Evolutionary conservation across 2,797 vertebrate species (phyloP), one percentile per base, ranked within the genome.

Genomic region (Ctenopoma kingsleyae): DNA sequence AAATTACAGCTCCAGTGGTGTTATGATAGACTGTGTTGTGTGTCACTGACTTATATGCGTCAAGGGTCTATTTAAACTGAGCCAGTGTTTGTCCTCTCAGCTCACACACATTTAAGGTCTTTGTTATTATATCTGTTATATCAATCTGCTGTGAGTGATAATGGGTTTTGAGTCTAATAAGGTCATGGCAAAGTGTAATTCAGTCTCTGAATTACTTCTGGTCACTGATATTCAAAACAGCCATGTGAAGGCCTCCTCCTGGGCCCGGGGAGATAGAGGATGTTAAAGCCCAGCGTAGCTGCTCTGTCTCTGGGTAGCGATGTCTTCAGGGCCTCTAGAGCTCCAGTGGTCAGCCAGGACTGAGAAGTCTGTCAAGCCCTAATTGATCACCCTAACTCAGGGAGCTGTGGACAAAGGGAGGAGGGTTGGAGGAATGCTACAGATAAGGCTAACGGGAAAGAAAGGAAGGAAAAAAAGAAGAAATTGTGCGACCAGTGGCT

Each of bases 321-420:
- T 91, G 94, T 94, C 93, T 91, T 92, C 85, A 76, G 91, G 89
- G 90, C 92, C 79, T 75, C 80, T 80, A 83, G 73, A 87, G 84
- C 71, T 83, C 94, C 94, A 92, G 94, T 95, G 94, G 91, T 94
- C 91, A 83, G 92, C 88, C 90, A 88, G 82, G 76, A 83, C 84
- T 85, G 87, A 91, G 89, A 81, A 67, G 74, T 85, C 87, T 96
- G 95, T 96, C 95, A 94, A 85, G 84, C 48, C 91, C 93, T 95
- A 96, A 97, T 93, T 59, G 93, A 97, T 98, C 94, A 94, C 89
- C 93, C 94, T 93, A 91, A 94, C 95, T 84, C 85, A 89, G 85
- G 82, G 76, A 71, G 71, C 67, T 80, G 61, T 75, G 76, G 74
- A 73, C 75, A 67, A 63, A 61, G 54, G 48, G 70, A 69, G 72